These are phyloP conservation scores for Anagyrus pseudococci DNA, from an alignment of 2,888 invertebrate species.

Conservation along the genomic window DNA sequence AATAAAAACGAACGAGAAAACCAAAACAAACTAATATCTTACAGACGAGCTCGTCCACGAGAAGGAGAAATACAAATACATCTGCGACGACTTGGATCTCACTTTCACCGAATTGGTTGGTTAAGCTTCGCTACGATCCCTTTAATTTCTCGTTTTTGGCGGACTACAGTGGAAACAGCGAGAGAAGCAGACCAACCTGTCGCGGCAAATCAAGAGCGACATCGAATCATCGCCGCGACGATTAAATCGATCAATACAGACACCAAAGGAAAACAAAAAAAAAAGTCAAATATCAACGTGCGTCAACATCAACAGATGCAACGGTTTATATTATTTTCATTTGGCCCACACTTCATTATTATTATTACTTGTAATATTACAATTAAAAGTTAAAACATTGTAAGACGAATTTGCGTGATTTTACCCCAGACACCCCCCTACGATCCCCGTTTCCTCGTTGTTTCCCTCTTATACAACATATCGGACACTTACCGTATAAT, in stretches of 20 bases:
- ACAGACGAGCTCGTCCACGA: slow-evolving; percentile 93
- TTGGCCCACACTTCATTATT: slow-evolving; percentile 39
- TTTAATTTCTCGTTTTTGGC: slow-evolving; percentile 12
- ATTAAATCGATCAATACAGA: not conserved
- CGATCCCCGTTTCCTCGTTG: slow-evolving; percentile 22
- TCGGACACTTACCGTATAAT: not conserved
- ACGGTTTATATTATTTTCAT: not conserved
- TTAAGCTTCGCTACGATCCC: slow-evolving; percentile 47
- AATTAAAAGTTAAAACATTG: slow-evolving; percentile 54
- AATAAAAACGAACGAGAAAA: slow-evolving; percentile 22
- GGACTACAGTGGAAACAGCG: slow-evolving; percentile 17
- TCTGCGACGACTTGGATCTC: slow-evolving; percentile 99
- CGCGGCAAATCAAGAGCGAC: not conserved
- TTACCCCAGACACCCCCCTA: slow-evolving; percentile 10
- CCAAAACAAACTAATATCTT: slow-evolving; percentile 53
- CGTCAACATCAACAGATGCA: slow-evolving; percentile 26
- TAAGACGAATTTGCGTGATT: slow-evolving; percentile 36
- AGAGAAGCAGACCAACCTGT: slow-evolving; percentile 27
- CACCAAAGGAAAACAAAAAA: not conserved
- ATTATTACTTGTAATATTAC: slow-evolving; percentile 56
- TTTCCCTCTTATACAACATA: slow-evolving; percentile 3
- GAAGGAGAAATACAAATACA: slow-evolving; percentile 99
- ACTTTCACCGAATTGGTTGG: slow-evolving; percentile 90
- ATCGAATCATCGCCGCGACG: slow-evolving; percentile 1
- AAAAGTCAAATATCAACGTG: slow-evolving; percentile 12